Base-by-base conservation (phyloP, 1,140 invertebrate genomes). In the Hyposmocoma kahamanoa region DNA sequence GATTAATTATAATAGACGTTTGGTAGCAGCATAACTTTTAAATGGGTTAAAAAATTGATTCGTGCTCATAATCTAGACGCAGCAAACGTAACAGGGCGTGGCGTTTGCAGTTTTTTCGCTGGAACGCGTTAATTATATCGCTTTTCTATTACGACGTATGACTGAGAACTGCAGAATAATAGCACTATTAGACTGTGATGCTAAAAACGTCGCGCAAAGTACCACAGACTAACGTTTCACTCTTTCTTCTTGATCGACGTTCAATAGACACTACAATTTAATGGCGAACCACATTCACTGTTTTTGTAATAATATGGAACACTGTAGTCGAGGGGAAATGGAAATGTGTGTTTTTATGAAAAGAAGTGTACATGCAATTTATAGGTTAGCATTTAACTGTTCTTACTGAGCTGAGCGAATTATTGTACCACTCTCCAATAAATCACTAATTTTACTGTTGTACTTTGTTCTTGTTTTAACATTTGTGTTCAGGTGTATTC, bases 161-260 rank as follows among this genome's bases (percentile, higher is more conserved):
- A 61, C 55, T 79, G 72, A 65, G 72, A 79, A 76, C 56, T 39
- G 24, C 15, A 59, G 57, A 60, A 79, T 79, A 79, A 79, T 79
- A 50, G 67, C 54, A 46, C 57, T 42, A 66, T 64, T 73, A 57
- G 17, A 57, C 11, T 53, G 32, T 34, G 22, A 21, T 21, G 57
- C 41, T 62, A 64, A 69, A 69, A 72, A 72, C 59, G 36, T 41
- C 42, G 18, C 8, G 51, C 48, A 44, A 60, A 59, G 54, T 59
- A 34, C 20, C 28, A 32, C 50, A 30, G 3, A 38, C n/a, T 30
- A 15, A 13, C 42, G 55, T 67, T 71, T 69, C 69, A 75, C 67
- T 68, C 54, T 66, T 61, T 67, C 59, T 68, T 64, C 46, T 43
- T 39, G 51, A 50, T 39, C 52, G 44, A 41, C 55, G 43, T 46